phyloP scores from a whole-genome alignment of 1,140 invertebrate species.

The Schlechtendalia chinensis region DNA sequence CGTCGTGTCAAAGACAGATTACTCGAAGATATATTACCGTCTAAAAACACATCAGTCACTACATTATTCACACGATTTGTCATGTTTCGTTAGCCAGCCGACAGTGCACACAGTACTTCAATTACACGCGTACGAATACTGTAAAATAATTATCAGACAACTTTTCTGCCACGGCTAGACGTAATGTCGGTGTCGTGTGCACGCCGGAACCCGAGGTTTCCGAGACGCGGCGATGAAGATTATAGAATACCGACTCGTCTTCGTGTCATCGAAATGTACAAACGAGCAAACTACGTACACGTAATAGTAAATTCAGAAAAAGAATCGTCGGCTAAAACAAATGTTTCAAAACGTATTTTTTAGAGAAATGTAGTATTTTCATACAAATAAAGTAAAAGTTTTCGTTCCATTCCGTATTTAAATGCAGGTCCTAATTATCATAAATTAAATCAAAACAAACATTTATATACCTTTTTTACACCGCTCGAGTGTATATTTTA shows the following conservation, averaged over 20 bases:
- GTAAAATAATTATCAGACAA: background rate
- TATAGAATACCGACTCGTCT: too few species aligned
- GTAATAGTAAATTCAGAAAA: too few species aligned
- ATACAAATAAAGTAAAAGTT: background rate
- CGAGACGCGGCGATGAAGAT: too few species aligned
- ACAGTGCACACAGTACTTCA: background rate
- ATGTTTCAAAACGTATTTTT: background rate
- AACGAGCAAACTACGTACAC: too few species aligned
- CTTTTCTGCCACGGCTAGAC: too few species aligned
- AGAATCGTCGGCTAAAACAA: too few species aligned
- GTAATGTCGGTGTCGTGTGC: too few species aligned
- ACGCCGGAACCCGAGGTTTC: too few species aligned
- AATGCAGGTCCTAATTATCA: background rate
- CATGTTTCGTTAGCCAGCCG: background rate
- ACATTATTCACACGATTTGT: background rate
- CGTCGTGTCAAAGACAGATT: constrained; percentile 23
- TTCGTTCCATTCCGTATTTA: background rate
- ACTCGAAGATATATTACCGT: constrained; percentile 1
- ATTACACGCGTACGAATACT: background rate
- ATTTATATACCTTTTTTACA: background rate
- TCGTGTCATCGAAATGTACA: too few species aligned
- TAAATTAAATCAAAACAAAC: constrained; percentile 18
- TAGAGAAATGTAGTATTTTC: too few species aligned
- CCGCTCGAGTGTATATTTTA: background rate
- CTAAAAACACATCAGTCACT: constrained; percentile 2